These are phyloP conservation scores for Drosophila repletoides DNA, from an alignment of 1,140 invertebrate genomes.

Conservation along the genomic window DNA sequence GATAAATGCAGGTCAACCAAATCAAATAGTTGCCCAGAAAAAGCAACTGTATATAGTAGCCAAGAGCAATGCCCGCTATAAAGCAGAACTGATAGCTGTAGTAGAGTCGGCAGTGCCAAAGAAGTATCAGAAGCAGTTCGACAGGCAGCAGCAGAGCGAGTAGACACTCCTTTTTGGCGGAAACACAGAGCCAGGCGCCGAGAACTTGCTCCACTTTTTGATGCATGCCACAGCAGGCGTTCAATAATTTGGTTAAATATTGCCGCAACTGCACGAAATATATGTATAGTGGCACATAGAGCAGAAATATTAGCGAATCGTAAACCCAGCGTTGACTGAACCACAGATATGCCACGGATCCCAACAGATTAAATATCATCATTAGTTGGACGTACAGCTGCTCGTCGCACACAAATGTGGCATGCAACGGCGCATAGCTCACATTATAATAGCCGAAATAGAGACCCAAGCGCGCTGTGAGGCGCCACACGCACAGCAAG, in stretches of 20 bases:
- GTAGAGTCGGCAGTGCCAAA: conserved; percentile 46
- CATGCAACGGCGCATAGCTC: conserved; percentile 11
- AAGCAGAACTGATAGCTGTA: conserved; percentile 47
- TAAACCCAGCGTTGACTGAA: conserved; percentile 45
- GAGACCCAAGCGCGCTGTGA: conserved; percentile 31
- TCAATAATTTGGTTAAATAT: conserved; percentile 39
- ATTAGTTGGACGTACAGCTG: conserved; percentile 56
- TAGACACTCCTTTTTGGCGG: conserved; percentile 28
- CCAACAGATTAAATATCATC: conserved; percentile 15
- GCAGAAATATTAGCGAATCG: conserved; percentile 39
- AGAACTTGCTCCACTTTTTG: conserved; percentile 20
- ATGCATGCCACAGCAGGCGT: conserved; percentile 32
- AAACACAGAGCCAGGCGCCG: conserved; percentile 42
- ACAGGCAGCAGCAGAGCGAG: conserved; percentile 31
- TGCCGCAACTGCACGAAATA: conserved; percentile 44
- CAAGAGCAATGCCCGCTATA: conserved; percentile 39
- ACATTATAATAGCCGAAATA: conserved; percentile 56
- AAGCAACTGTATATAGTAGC: conserved; percentile 49
- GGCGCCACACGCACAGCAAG: conserved; percentile 48
- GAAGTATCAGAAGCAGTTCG: conserved; percentile 21
- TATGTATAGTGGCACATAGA: conserved; percentile 48
- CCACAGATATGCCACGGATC: conserved; percentile 37
- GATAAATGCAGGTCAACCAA: conserved; percentile 52
- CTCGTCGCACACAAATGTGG: conserved; percentile 38
- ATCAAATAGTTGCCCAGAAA: conserved; percentile 58